Percentiles rank a stretch among this genome's conserved stretches.
These are phyloP conservation scores for Sinocyclocheilus maitianheensis DNA, from an alignment of 2,113 vertebrate species.

Conservation along the genomic window DNA sequence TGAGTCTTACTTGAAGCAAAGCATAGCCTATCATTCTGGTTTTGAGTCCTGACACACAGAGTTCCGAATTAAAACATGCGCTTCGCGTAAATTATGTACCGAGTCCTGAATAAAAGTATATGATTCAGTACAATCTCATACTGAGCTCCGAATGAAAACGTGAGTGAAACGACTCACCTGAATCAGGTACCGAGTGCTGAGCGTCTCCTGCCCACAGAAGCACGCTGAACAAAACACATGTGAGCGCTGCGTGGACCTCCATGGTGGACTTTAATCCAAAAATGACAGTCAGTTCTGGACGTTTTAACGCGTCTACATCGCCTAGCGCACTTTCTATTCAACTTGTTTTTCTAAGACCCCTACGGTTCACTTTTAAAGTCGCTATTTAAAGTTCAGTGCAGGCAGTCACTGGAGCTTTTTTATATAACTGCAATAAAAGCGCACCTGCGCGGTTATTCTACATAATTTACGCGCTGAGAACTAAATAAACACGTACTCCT, in stretches of 20 bases:
- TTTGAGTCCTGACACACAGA: neutral
- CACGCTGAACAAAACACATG: slow-evolving; percentile 42
- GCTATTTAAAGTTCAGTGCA: neutral
- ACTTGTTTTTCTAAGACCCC: neutral
- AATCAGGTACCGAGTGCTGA: slow-evolving; percentile 39
- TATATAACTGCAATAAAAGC: slow-evolving; percentile 1
- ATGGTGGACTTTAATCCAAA: slow-evolving; percentile 24
- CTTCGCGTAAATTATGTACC: neutral
- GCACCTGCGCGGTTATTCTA: slow-evolving; percentile 9
- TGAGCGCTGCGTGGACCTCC: slow-evolving; percentile 41
- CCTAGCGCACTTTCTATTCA: neutral
- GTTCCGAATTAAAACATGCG: neutral
- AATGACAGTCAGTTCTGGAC: neutral
- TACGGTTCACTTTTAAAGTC: neutral
- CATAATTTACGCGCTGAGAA: neutral
- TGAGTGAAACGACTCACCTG: slow-evolving; percentile 48
- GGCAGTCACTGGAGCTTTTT: neutral
- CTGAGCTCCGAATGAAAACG: neutral
- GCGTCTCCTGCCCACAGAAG: slow-evolving; percentile 29
- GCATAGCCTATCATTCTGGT: neutral
- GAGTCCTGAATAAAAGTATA: neutral
- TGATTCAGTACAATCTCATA: neutral
- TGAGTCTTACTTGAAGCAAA: neutral
- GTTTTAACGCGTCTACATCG: slow-evolving; percentile 14
- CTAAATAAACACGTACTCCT: neutral